These are phyloP conservation scores for Eriosoma lanigerum DNA, from an alignment of 1,140 invertebrate genomes.

Conservation along the genomic window DNA sequence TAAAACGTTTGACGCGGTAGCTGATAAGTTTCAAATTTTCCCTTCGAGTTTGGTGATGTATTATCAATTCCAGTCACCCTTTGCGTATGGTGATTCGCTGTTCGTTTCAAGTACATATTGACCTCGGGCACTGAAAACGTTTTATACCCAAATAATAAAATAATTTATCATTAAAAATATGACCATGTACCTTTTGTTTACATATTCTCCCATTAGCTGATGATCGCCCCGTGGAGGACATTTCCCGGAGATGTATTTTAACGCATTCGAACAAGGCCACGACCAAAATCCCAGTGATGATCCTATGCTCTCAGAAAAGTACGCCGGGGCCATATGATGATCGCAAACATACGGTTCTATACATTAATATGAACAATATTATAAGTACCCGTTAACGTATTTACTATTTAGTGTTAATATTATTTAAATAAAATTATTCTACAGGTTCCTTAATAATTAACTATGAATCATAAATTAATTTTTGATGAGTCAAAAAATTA, in stretches of 20 bases:
- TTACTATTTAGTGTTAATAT: too few species aligned
- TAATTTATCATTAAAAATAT: too few species aligned
- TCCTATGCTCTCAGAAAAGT: conserved; percentile 76
- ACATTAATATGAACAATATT: not conserved
- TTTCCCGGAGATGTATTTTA: conserved; percentile 65
- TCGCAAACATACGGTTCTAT: conserved; percentile 63
- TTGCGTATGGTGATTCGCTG: not conserved
- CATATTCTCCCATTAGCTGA: conserved; percentile 55
- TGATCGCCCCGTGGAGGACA: conserved; percentile 58
- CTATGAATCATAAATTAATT: too few species aligned
- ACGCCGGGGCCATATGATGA: conserved; percentile 68
- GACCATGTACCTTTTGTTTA: conserved; percentile 39
- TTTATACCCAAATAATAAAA: too few species aligned
- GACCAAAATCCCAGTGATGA: conserved; percentile 70
- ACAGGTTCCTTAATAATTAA: too few species aligned
- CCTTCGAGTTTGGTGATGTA: not conserved
- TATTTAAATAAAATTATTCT: too few species aligned
- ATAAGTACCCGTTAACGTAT: too few species aligned
- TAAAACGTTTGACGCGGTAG: too few species aligned
- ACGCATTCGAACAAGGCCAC: conserved; percentile 67
- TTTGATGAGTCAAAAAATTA: too few species aligned
- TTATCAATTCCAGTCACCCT: not conserved
- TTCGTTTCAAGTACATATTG: conserved; percentile 1
- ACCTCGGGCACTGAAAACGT: not conserved
- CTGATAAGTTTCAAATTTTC: too few species aligned